Conservation (phyloP, 64 coral and sea anemone species). For the Exaiptasia diaphana region DNA sequence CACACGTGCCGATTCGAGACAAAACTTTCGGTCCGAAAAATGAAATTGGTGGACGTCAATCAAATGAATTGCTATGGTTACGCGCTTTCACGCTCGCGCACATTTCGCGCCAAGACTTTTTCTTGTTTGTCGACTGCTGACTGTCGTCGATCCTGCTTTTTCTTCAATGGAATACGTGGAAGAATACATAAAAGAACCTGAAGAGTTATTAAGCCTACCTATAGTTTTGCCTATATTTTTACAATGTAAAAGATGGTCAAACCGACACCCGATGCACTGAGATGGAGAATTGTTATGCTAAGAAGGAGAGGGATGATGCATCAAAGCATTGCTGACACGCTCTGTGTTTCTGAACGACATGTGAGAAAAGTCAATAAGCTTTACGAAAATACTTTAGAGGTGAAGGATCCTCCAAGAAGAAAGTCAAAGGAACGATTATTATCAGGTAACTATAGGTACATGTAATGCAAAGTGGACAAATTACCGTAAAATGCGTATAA, state of each 20-base stretch:
- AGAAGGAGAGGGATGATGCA: slow-evolving; percentile 4
- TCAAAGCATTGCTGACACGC: slow-evolving; percentile 12
- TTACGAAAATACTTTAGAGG: slow-evolving; percentile 25
- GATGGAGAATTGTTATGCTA: slow-evolving; percentile 25
- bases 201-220: background rate
- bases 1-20: background rate
- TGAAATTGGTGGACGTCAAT: background rate
- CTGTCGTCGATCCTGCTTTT: too few relatives aligned
- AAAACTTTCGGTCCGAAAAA: background rate
- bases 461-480: background rate
- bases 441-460: slow-evolving; percentile 12
- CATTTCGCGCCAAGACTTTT: too few relatives aligned
- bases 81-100: too few relatives aligned
- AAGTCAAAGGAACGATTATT: slow-evolving; percentile 39
- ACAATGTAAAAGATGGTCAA: slow-evolving; percentile 31
- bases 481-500: background rate
- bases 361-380: slow-evolving; percentile 27
- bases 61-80: background rate
- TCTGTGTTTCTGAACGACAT: background rate
- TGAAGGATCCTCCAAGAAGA: slow-evolving; percentile 27
- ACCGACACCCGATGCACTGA: slow-evolving; percentile 1
- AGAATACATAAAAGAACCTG: background rate
- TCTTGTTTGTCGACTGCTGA: background rate
- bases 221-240: background rate
- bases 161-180: too few relatives aligned